Evolutionary conservation across 2,113 vertebrate species (phyloP).

Genomic region (Aplodontia rufa): DNA sequence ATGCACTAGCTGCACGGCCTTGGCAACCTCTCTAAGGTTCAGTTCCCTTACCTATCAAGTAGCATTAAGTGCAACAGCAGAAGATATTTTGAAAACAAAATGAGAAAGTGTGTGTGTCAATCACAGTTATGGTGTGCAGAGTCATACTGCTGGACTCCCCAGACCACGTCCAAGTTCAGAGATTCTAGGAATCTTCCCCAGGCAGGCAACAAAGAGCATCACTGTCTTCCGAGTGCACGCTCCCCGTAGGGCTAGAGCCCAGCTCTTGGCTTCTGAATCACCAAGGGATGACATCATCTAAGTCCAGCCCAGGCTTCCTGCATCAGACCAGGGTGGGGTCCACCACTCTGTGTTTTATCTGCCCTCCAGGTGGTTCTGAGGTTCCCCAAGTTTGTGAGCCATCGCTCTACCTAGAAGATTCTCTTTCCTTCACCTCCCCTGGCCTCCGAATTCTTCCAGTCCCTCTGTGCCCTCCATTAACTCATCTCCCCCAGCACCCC

Average conservation of each 20-base stretch:
- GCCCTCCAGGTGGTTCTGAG: no score
- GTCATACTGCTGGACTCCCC: neutral
- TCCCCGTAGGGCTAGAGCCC: neutral
- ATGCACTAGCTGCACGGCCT: accelerated
- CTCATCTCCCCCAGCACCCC: neutral
- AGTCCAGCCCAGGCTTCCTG: no score
- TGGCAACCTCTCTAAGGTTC: neutral
- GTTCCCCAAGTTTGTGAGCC: neutral
- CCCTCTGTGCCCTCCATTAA: neutral
- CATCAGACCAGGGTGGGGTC: neutral
- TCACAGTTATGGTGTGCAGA: accelerated
- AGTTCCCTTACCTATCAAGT: neutral
- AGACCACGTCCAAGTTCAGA: no score
- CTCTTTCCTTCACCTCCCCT: neutral
- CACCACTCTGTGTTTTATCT: accelerated
- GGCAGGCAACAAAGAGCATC: neutral
- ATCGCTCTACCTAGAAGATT: neutral
- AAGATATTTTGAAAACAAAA: neutral
- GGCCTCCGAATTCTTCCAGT: neutral
- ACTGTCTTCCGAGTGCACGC: neutral
- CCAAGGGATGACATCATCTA: neutral
- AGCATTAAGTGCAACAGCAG: neutral
- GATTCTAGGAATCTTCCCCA: neutral
- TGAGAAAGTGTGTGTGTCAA: neutral
- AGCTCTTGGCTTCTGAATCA: no score